phyloP scores from a whole-genome alignment of 2,888 invertebrate species.

The Coenonympha glycerion region DNA sequence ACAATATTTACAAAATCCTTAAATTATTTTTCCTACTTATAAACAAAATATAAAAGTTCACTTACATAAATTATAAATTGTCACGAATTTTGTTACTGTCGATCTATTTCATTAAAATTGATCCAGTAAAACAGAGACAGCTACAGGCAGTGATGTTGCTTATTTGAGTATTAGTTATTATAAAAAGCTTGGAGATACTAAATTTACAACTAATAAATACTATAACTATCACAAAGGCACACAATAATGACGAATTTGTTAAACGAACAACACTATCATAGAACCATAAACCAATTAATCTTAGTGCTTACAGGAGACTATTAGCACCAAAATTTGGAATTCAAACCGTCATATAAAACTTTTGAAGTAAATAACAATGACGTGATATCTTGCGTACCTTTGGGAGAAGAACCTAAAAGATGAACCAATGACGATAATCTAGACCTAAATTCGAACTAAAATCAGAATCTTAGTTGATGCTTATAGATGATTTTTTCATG shows the following conservation, averaged over 20 bases:
- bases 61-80: conserved; percentile 40
- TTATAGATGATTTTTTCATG: too few relatives aligned
- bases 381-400: conserved; percentile 47
- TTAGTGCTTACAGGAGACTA: too few relatives aligned
- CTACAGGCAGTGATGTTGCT: conserved; percentile 46
- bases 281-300: too few relatives aligned
- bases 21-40: conserved; percentile 24
- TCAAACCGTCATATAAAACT: background rate
- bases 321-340: background rate
- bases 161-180: conserved; percentile 52
- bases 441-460: background rate
- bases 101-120: conserved; percentile 28
- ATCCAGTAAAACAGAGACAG: conserved; percentile 27
- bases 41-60: conserved; percentile 31
- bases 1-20: conserved; percentile 74
- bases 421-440: conserved; percentile 34
- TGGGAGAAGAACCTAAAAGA: conserved; percentile 44
- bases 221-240: conserved; percentile 56
- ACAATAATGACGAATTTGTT: conserved; percentile 36
- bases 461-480: background rate
- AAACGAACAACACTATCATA: too few relatives aligned
- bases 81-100: conserved; percentile 43
- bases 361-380: background rate
- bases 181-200: conserved; percentile 39
- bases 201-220: conserved; percentile 37